Conservation (phyloP, 2,113 vertebrate species). For the Perccottus glenii region DNA sequence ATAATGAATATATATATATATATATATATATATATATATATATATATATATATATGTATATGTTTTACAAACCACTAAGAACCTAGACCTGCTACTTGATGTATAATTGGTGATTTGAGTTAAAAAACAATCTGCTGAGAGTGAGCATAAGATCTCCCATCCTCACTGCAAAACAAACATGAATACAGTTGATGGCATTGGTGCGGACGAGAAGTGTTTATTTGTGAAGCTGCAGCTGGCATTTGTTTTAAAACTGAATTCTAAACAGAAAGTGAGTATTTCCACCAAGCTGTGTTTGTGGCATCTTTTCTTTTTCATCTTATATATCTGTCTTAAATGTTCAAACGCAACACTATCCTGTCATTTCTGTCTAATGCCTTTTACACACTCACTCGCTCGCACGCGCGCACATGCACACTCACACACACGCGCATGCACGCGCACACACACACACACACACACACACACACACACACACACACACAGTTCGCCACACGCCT, state of each 20-base stretch:
- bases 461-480: conserved; percentile 29
- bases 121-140: conserved; percentile 18
- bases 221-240: conserved; percentile 20
- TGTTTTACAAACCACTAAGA: background rate
- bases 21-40: background rate
- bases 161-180: conserved; percentile 32
- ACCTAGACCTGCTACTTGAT: background rate
- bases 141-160: conserved; percentile 3
- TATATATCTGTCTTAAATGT: conserved; percentile 32
- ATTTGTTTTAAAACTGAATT: conserved; percentile 29
- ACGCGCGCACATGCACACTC: background rate
- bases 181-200: conserved; percentile 16
- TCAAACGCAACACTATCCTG: conserved; percentile 56
- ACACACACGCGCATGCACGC: too few relatives aligned
- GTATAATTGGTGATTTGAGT: conserved; percentile 11
- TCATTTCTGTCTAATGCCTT: conserved; percentile 68
- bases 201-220: conserved; percentile 20
- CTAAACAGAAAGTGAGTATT: conserved; percentile 33
- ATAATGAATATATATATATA: too few relatives aligned
- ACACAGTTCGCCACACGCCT: conserved; percentile 55
- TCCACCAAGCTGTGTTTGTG: conserved; percentile 29
- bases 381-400: conserved; percentile 39
- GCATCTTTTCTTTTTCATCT: background rate
- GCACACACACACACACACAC: conserved; percentile 20
- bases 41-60: too few relatives aligned